These are phyloP conservation scores for Pterocles gutturalis DNA, from an alignment of 2,113 vertebrate genomes.

Conservation along the genomic window DNA sequence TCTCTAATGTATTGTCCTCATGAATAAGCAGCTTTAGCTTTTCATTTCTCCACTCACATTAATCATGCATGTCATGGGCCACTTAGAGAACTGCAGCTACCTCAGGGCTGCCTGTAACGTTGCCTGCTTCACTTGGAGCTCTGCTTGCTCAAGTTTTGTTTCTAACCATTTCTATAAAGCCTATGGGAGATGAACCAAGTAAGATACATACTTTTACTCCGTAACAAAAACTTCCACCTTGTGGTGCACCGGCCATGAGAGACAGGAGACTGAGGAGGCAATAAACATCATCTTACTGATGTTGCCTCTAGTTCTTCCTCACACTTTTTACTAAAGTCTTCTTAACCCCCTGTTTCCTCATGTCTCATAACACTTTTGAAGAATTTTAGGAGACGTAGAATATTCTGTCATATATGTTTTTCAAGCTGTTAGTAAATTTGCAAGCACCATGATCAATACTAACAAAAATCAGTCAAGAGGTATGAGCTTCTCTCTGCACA, in stretches of 20 bases:
- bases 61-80: neutral
- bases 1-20: neutral
- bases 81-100: neutral
- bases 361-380: neutral
- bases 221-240: neutral
- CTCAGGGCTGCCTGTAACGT: neutral
- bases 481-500: neutral
- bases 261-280: neutral
- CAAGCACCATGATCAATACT: neutral
- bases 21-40: neutral
- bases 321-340: neutral
- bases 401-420: neutral
- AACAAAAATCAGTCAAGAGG: neutral
- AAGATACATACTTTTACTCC: neutral
- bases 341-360: neutral
- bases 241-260: neutral
- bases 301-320: neutral
- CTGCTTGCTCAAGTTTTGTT: neutral
- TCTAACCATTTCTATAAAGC: neutral
- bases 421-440: neutral
- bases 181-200: neutral
- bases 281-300: neutral
- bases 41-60: neutral
- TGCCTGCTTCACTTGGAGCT: neutral
- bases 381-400: neutral